phyloP scores from a whole-genome alignment of 2,797 vertebrate species.

The Sternotherus odoratus region DNA sequence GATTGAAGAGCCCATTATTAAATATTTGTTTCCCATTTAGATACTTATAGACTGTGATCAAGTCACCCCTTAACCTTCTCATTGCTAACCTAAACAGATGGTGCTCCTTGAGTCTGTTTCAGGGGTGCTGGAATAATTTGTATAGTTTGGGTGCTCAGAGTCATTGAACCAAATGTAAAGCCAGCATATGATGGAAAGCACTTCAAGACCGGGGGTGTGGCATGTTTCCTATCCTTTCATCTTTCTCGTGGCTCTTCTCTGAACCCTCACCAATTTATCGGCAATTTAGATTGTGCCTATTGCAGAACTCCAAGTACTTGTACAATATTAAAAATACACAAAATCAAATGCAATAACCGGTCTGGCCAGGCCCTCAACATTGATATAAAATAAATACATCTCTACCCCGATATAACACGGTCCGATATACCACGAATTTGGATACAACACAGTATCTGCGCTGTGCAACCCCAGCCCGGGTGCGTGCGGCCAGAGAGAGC shows the following conservation, averaged over 20 bases:
- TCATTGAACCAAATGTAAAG: too few species aligned
- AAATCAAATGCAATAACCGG: neutral
- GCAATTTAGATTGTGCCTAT: accelerated
- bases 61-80: neutral
- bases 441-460: too few species aligned
- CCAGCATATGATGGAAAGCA: too few species aligned
- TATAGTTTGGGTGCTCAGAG: too few species aligned
- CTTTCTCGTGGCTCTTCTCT: neutral
- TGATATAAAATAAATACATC: accelerated
- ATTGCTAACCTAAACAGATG: neutral
- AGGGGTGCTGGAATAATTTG: too few species aligned
- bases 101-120: neutral
- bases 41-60: neutral
- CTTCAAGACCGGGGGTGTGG: too few species aligned
- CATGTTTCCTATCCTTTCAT: neutral
- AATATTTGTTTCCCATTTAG: neutral
- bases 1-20: neutral
- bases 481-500: too few species aligned
- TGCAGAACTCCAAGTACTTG: neutral
- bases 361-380: accelerated
- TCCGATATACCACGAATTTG: too few species aligned
- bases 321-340: neutral
- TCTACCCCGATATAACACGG: too few species aligned
- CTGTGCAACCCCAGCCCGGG: too few species aligned
- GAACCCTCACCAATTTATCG: neutral